phyloP scores from a whole-genome alignment of 2,113 vertebrate species.

The Gallinago media region DNA sequence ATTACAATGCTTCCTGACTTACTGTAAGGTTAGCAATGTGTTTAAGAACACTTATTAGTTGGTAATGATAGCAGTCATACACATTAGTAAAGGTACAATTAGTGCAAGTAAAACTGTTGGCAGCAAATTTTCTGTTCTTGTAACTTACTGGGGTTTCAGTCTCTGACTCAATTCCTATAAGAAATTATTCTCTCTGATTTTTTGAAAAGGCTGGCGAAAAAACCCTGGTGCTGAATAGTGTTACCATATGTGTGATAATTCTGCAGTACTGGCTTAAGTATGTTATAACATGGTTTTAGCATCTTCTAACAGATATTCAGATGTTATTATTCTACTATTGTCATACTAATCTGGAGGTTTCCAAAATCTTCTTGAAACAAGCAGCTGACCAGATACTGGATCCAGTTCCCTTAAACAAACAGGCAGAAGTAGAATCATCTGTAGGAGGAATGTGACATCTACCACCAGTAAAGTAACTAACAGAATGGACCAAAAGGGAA shows the following conservation, averaged over 20 bases:
- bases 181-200: neutral
- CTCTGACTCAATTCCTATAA: neutral
- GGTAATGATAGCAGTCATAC: neutral
- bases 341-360: neutral
- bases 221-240: neutral
- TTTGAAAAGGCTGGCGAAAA: neutral
- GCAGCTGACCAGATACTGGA: neutral
- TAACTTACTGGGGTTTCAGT: neutral
- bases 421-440: neutral
- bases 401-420: neutral
- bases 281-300: neutral
- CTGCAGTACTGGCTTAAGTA: neutral
- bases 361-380: neutral
- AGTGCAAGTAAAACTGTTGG: neutral
- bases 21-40: neutral
- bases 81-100: neutral
- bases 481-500: neutral
- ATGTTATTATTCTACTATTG: neutral
- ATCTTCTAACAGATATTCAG: neutral
- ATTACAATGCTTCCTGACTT: neutral
- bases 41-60: neutral
- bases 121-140: neutral
- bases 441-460: neutral
- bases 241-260: neutral
- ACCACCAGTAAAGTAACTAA: neutral